These are phyloP conservation scores for Eubasilissa regina DNA, from an alignment of 1,140 invertebrate genomes.

Conservation along the genomic window DNA sequence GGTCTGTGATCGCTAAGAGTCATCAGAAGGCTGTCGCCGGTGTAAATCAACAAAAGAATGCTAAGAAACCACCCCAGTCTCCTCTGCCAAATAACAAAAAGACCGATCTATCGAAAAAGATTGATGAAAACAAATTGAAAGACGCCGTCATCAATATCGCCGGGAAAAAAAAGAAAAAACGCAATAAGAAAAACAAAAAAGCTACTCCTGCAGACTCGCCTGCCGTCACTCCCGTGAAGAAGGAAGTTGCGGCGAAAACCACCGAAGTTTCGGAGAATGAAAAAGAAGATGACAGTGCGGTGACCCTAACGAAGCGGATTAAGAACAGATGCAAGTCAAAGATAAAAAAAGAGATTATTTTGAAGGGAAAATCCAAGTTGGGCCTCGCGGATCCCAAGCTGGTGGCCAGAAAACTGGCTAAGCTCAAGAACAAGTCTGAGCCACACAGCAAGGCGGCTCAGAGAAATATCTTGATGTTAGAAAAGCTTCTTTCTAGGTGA, in stretches of 20 bases:
- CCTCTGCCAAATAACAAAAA: slow-evolving; percentile 40
- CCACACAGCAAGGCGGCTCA: slow-evolving; percentile 51
- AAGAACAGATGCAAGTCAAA: slow-evolving; percentile 58
- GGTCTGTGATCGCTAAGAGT: slow-evolving; percentile 37
- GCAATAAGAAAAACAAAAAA: slow-evolving; percentile 41
- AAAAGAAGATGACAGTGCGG: slow-evolving; percentile 43
- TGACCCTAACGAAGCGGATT: slow-evolving; percentile 43
- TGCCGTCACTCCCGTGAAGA: background rate
- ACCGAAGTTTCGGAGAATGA: slow-evolving; percentile 44
- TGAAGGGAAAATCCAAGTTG: slow-evolving; percentile 45
- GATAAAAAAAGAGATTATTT: slow-evolving; percentile 56
- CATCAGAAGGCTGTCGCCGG: background rate
- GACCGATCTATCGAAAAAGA: slow-evolving; percentile 3
- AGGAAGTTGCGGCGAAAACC: slow-evolving; percentile 17
- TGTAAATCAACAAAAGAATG: slow-evolving; percentile 32
- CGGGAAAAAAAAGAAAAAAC: slow-evolving; percentile 47
- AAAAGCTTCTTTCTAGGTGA: slow-evolving; percentile 38
- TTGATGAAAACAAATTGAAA: slow-evolving; percentile 37
- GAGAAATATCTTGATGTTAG: slow-evolving; percentile 54
- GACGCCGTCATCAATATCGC: slow-evolving; percentile 22
- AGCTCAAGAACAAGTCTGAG: slow-evolving; percentile 49
- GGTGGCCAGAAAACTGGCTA: slow-evolving; percentile 50
- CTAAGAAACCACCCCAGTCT: slow-evolving; percentile 31
- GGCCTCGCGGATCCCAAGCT: slow-evolving; percentile 43
- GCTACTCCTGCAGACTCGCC: slow-evolving; percentile 1